Evolutionary conservation across 2,888 invertebrate species (phyloP), one percentile per base, ranked within the genome.

Genomic region (Aspidiotus destructor): DNA sequence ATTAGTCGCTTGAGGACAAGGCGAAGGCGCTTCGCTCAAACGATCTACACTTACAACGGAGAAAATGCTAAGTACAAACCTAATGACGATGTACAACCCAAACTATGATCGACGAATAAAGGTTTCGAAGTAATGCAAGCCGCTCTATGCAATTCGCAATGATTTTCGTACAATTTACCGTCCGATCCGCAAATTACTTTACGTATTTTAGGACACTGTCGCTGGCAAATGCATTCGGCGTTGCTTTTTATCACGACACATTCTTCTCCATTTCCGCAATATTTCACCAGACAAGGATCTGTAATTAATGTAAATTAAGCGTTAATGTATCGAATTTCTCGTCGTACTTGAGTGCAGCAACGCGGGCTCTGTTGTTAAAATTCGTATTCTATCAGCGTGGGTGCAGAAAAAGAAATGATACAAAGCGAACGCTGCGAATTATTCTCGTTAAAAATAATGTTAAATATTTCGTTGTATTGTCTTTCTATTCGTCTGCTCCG

Each of bases 111-210:
- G 70, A 83, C 81, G 63, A 81, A 80, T 72, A 86, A 81, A 72
- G 80, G 77, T 10, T 78, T 78, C 42, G 80, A 79, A 44, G 80
- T 77, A 60, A 82, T 76, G 76, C 86, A 86, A 16, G 85, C 83
- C 3, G 84, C 80, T 68, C 83, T 79, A 74, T 85, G 85, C 48
- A 86, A 78, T 74, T 85, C 84, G 76, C 86, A 86, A 76, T 85
- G 85, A 76, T 84, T 86, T 61, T 81, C 80, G 75, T 86, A 86
- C 70, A 85, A 79, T 73, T 81, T 80, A n/a, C 85, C 85, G 75
- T 86, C 84, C 44, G 84, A 83, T 69, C 85, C 86, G 74, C 86
- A 86, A 64, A 86, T 84, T 53, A 82, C 78, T 76, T 83, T 80
- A 74, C 81, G 79, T 72, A 82, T 81, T 70, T 79, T 75, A 71